These are phyloP conservation scores for Mechanitis mazaeus DNA, from an alignment of 2,888 invertebrate species.

Conservation along the genomic window DNA sequence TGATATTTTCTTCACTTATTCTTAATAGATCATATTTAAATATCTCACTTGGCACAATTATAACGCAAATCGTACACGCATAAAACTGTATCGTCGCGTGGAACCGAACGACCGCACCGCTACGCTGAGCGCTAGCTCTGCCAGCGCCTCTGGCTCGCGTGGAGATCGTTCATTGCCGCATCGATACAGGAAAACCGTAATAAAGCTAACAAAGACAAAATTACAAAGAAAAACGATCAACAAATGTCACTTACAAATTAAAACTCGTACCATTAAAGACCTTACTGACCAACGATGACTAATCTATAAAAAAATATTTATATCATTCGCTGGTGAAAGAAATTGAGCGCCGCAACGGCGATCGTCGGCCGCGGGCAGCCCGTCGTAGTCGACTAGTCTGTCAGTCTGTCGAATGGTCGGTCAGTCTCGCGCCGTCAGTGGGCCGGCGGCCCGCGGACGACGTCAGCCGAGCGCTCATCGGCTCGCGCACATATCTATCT, in stretches of 20 bases:
- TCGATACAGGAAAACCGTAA: constrained; percentile 66
- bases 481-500: constrained; percentile 18
- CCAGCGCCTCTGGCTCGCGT: constrained; percentile 19
- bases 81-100: constrained; percentile 44
- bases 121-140: constrained; percentile 46
- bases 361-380: constrained; percentile 11
- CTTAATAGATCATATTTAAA: constrained; percentile 71
- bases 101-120: constrained; percentile 42
- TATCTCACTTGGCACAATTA: constrained; percentile 75
- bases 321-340: constrained; percentile 23
- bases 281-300: constrained; percentile 69
- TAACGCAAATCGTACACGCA: constrained; percentile 69
- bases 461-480: constrained; percentile 22
- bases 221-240: constrained; percentile 73
- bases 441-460: constrained; percentile 9
- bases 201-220: constrained; percentile 74
- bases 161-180: constrained; percentile 26
- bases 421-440: constrained; percentile 15
- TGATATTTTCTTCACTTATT: constrained; percentile 72
- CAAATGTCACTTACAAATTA: constrained; percentile 74
- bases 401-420: constrained; percentile 14
- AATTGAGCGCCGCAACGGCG: constrained; percentile 13
- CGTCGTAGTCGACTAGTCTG: constrained; percentile 15
- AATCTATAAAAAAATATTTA: constrained; percentile 53
- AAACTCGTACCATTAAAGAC: constrained; percentile 64